These are phyloP conservation scores for Amaurobius ferox DNA, from an alignment of 2,888 invertebrate species.

Conservation along the genomic window DNA sequence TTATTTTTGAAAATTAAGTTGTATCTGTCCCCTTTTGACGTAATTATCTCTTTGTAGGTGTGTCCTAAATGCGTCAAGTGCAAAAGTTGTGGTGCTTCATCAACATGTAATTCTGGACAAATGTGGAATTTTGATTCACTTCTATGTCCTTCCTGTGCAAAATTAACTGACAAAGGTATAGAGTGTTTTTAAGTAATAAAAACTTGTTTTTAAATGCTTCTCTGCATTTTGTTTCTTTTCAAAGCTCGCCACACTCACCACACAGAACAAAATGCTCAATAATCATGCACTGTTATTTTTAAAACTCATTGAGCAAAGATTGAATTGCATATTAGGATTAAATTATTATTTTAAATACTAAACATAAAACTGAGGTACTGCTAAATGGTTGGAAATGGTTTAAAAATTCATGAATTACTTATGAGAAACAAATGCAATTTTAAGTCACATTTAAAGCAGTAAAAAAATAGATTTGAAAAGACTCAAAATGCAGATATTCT, in stretches of 20 bases:
- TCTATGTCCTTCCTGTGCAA: conserved; percentile 91
- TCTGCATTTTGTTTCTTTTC: conserved; percentile 59
- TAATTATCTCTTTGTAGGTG: too few species aligned
- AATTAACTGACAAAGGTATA: conserved; percentile 87
- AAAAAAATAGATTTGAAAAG: conserved; percentile 15
- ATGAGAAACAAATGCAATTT: conserved; percentile 13
- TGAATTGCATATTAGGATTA: too few species aligned
- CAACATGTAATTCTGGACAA: conserved; percentile 76
- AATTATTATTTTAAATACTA: too few species aligned
- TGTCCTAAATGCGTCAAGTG: conserved; percentile 87
- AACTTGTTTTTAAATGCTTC: conserved; percentile 61
- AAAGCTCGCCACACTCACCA: conserved; percentile 27
- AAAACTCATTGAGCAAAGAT: too few species aligned
- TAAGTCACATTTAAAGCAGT: too few species aligned
- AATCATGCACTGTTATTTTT: too few species aligned
- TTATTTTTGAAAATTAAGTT: too few species aligned
- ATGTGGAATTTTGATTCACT: conserved; percentile 82
- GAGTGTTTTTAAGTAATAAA: conserved; percentile 65
- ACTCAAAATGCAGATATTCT: conserved; percentile 4
- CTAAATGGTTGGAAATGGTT: too few species aligned
- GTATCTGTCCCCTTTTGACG: too few species aligned
- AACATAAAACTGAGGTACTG: too few species aligned
- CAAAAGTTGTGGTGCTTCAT: conserved; percentile 88
- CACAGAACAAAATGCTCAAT: background rate
- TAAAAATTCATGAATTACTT: too few species aligned